Percentiles rank a stretch among this genome's conserved stretches.
Conservation (phyloP, 2,113 vertebrate species). For the Eonycteris spelaea region DNA sequence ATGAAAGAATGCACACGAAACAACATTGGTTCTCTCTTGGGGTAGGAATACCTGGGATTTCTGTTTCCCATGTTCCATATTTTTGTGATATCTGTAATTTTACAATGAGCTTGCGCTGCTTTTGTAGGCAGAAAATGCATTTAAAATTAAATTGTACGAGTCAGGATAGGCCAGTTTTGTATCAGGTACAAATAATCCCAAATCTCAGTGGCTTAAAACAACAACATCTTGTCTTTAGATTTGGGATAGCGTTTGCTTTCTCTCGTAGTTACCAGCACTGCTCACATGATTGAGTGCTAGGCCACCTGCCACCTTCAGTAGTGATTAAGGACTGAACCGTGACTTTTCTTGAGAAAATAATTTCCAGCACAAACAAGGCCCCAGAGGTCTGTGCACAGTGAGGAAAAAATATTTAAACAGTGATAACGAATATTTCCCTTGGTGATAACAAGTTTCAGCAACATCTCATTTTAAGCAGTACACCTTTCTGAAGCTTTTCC, state of each 20-base stretch:
- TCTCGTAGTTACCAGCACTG: fast-evolving
- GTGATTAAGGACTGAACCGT: neutral
- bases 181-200: neutral
- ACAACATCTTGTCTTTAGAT: neutral
- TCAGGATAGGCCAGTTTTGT: neutral
- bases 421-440: neutral
- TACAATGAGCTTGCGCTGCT: neutral
- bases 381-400: neutral
- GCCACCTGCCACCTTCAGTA: neutral
- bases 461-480: neutral
- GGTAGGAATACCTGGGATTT: neutral
- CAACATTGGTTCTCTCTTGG: neutral
- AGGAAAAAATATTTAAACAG: neutral
- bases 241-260: neutral
- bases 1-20: neutral
- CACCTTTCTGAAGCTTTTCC: neutral
- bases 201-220: neutral
- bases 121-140: neutral
- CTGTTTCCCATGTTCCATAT: neutral
- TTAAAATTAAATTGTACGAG: neutral
- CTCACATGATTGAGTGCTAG: neutral
- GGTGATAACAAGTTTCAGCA: neutral
- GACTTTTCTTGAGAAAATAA: neutral
- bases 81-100: neutral
- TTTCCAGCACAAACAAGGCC: neutral